phyloP scores from a whole-genome alignment of 2,888 invertebrate genomes.

The Tryphoninae sp. region DNA sequence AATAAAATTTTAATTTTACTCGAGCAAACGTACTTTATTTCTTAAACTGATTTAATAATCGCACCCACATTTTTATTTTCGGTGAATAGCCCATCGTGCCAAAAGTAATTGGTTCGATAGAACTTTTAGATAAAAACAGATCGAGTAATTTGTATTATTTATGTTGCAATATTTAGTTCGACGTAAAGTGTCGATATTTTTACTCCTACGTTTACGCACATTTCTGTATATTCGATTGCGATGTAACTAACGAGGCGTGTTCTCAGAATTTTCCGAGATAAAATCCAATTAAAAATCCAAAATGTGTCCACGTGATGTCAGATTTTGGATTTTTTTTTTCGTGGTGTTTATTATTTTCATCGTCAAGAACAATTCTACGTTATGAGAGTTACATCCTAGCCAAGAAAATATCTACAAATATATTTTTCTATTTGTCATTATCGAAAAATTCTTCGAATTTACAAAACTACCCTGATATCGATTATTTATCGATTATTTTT shows the following conservation, averaged over 20 bases:
- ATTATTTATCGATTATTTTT: too few relatives aligned
- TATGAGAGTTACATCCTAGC: conserved; percentile 6
- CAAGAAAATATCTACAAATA: neutral
- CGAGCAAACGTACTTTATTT: too few relatives aligned
- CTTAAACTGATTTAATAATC: too few relatives aligned
- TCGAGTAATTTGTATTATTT: neutral
- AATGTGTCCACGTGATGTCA: neutral
- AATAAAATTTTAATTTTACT: too few relatives aligned
- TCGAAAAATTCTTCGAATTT: neutral
- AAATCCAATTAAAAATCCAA: too few relatives aligned
- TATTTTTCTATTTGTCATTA: neutral
- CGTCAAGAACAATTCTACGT: conserved; percentile 16
- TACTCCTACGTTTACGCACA: neutral
- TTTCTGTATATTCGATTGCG: conserved; percentile 3
- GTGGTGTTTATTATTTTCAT: conserved; percentile 8
- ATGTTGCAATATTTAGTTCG: neutral
- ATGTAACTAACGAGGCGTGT: neutral
- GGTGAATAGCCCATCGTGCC: too few relatives aligned
- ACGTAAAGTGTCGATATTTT: conserved; percentile 20
- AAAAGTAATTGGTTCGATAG: neutral
- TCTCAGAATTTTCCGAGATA: neutral
- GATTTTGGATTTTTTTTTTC: neutral
- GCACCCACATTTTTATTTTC: too few relatives aligned
- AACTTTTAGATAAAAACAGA: neutral
- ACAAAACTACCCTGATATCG: too few relatives aligned